Percentiles rank a stretch among this genome's conserved stretches.
phyloP scores from a whole-genome alignment of 2,797 vertebrate species.

The Nannoperca australis region DNA sequence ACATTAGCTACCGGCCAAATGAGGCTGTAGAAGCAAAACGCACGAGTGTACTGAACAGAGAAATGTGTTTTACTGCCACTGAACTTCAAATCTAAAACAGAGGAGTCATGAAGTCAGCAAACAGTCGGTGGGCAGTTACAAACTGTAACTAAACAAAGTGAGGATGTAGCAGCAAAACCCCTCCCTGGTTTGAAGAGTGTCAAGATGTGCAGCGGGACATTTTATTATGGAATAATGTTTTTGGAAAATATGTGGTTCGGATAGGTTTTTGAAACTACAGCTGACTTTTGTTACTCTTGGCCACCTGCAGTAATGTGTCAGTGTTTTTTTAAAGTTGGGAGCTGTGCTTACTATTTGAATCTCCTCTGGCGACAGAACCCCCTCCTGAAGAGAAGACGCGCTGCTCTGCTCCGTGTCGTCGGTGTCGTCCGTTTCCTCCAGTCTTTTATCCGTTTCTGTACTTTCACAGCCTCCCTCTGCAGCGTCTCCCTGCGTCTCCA shows the following conservation, averaged over 20 bases:
- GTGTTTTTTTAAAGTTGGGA: background rate
- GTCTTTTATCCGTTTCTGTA: background rate
- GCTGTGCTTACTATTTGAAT: conserved; percentile 76
- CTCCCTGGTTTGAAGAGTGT: background rate
- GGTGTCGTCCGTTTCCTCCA: background rate
- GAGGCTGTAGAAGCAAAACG: no score
- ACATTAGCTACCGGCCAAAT: no score
- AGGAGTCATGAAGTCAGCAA: no score
- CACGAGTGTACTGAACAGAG: no score
- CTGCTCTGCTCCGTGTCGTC: conserved; percentile 29
- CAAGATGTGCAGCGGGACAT: background rate
- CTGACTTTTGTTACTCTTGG: background rate
- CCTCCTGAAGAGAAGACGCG: conserved; percentile 38
- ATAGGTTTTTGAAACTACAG: background rate
- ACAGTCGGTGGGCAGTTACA: no score
- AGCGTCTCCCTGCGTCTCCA: background rate
- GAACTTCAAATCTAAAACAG: no score
- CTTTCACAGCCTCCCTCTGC: background rate
- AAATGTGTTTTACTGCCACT: no score
- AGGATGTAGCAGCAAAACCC: background rate
- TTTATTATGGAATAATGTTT: background rate
- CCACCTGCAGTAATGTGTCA: background rate
- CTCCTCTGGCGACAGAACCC: conserved; percentile 76
- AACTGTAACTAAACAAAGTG: background rate
- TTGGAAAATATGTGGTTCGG: background rate